Conservation (phyloP, 1,140 invertebrate species). For the Pollicipes pollicipes region DNA sequence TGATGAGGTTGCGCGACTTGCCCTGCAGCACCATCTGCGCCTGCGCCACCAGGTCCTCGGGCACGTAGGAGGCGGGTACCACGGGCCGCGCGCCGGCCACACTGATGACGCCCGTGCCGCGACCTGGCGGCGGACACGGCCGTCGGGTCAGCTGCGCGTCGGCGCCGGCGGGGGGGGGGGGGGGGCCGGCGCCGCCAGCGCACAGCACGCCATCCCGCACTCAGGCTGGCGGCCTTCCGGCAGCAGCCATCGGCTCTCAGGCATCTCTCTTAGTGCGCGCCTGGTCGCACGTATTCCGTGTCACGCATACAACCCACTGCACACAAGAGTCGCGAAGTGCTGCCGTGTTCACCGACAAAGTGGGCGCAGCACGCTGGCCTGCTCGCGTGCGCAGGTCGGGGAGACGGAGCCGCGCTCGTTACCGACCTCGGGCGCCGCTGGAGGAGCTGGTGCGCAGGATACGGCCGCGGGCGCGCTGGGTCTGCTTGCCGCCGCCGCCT, state of each 20-base stretch:
- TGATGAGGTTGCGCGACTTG: conserved; percentile 93
- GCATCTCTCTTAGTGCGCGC: too few relatives aligned
- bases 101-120: conserved; percentile 69
- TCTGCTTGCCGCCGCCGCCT: conserved; percentile 33
- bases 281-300: too few relatives aligned
- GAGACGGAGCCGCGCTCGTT: too few relatives aligned
- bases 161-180: not conserved
- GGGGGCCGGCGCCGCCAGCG: too few relatives aligned
- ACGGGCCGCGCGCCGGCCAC: conserved; percentile 46
- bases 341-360: too few relatives aligned
- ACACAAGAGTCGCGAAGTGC: too few relatives aligned
- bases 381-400: too few relatives aligned
- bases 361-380: too few relatives aligned
- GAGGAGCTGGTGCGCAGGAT: conserved; percentile 47
- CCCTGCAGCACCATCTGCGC: conserved; percentile 48
- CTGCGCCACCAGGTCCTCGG: conserved; percentile 65
- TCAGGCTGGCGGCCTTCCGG: too few relatives aligned
- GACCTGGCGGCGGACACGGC: not conserved
- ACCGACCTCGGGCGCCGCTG: conserved; percentile 26
- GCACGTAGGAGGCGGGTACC: conserved; percentile 86
- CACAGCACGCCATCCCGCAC: too few relatives aligned
- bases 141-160: not conserved
- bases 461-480: conserved; percentile 49
- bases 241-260: too few relatives aligned
- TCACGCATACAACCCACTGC: too few relatives aligned